These are phyloP conservation scores for Mycteria americana DNA, from an alignment of 2,797 vertebrate genomes.

Conservation along the genomic window DNA sequence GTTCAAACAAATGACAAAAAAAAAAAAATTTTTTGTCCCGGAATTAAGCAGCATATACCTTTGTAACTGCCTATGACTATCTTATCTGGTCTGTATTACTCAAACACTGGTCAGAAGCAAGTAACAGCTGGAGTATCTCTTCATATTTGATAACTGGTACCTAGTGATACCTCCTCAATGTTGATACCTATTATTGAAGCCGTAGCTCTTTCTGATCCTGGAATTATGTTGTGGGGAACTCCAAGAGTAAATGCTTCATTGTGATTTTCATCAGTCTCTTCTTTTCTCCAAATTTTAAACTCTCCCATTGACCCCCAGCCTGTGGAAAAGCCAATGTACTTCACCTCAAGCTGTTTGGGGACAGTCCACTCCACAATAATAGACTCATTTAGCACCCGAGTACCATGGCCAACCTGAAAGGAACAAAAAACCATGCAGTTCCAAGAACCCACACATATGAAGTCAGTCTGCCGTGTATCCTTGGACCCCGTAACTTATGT, in stretches of 20 bases:
- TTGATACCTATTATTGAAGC: constrained; percentile 89
- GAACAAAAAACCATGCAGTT: background rate
- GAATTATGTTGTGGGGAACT: constrained; percentile 90
- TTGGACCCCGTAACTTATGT: background rate
- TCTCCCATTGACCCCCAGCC: constrained; percentile 95
- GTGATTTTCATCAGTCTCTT: constrained; percentile 92
- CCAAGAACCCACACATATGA: background rate
- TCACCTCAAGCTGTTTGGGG: constrained; percentile 81
- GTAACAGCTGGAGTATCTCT: constrained; percentile 18
- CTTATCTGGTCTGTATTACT: background rate
- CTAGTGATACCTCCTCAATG: constrained; percentile 27
- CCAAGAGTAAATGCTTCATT: constrained; percentile 95
- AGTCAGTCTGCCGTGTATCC: background rate
- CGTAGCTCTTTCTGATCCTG: constrained; percentile 88
- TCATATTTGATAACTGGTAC: background rate
- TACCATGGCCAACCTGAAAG: constrained; percentile 87
- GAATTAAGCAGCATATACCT: background rate
- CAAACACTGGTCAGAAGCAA: background rate
- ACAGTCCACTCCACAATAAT: constrained; percentile 86
- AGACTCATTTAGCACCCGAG: constrained; percentile 84
- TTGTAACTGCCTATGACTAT: background rate
- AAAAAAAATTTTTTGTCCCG: background rate
- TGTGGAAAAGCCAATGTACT: constrained; percentile 92
- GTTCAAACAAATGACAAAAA: background rate
- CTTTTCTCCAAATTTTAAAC: constrained; percentile 95